Evolutionary conservation across 2,797 vertebrate genomes (phyloP).

Genomic region (Sarcoramphus papa): DNA sequence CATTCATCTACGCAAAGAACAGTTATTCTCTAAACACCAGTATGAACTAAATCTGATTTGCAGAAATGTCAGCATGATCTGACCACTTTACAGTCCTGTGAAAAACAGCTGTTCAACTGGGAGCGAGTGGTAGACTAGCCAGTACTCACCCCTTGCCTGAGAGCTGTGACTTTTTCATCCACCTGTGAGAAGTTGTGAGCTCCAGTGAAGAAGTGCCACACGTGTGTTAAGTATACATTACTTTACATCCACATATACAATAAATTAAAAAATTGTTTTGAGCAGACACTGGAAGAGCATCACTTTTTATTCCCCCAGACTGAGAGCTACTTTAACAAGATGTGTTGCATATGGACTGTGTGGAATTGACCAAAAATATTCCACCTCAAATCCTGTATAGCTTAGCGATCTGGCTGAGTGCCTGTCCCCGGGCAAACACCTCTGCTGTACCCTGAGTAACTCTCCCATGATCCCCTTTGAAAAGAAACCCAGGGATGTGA

Average conservation of each 20-base stretch:
- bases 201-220: not conserved
- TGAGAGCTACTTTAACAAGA: not conserved
- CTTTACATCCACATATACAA: not conserved
- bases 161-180: not conserved
- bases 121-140: not conserved
- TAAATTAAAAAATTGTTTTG: not conserved
- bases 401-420: not conserved
- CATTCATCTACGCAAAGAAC: not conserved
- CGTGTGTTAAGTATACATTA: not conserved
- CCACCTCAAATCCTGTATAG: not conserved
- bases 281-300: not conserved
- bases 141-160: not conserved
- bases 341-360: fast-evolving
- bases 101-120: not conserved
- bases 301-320: not conserved
- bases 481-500: not conserved
- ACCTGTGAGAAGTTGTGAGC: not conserved
- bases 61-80: not conserved
- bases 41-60: not conserved
- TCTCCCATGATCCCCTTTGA: not conserved
- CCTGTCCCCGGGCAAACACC: not conserved
- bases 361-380: not conserved
- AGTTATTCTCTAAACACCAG: not conserved
- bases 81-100: not conserved
- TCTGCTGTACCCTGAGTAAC: not conserved